These are phyloP conservation scores for Oceanites oceanicus DNA, from an alignment of 2,113 vertebrate genomes.

Conservation along the genomic window DNA sequence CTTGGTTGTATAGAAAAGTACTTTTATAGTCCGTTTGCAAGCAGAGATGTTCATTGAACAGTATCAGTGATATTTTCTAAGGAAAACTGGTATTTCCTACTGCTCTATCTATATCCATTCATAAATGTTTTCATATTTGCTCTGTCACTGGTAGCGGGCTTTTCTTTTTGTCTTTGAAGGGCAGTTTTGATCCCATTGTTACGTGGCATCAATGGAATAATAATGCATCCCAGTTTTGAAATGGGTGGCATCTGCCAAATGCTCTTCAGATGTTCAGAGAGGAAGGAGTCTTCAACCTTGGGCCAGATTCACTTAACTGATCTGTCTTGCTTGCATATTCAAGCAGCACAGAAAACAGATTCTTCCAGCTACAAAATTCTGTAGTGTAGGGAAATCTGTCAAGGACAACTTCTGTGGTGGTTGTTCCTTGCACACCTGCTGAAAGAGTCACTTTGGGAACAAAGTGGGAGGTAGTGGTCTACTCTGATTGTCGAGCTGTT, in stretches of 20 bases:
- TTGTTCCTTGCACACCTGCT: not conserved
- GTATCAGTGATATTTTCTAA: not conserved
- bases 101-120: not conserved
- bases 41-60: not conserved
- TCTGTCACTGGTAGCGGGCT: not conserved
- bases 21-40: not conserved
- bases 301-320: not conserved
- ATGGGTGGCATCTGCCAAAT: not conserved
- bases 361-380: not conserved
- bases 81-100: not conserved
- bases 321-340: not conserved
- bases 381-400: not conserved
- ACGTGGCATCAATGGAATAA: not conserved
- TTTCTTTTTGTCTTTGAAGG: not conserved
- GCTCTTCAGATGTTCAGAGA: not conserved
- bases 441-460: not conserved
- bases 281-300: not conserved
- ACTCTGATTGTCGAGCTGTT: not conserved
- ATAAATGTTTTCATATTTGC: not conserved
- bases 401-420: not conserved
- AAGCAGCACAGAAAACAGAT: not conserved
- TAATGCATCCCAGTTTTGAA: not conserved
- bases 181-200: not conserved
- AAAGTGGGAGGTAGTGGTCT: not conserved
- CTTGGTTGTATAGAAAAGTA: not conserved